Evolutionary conservation across 2,113 vertebrate genomes (phyloP), one percentile per base, ranked within the genome.

Genomic region (Furnarius figulus): DNA sequence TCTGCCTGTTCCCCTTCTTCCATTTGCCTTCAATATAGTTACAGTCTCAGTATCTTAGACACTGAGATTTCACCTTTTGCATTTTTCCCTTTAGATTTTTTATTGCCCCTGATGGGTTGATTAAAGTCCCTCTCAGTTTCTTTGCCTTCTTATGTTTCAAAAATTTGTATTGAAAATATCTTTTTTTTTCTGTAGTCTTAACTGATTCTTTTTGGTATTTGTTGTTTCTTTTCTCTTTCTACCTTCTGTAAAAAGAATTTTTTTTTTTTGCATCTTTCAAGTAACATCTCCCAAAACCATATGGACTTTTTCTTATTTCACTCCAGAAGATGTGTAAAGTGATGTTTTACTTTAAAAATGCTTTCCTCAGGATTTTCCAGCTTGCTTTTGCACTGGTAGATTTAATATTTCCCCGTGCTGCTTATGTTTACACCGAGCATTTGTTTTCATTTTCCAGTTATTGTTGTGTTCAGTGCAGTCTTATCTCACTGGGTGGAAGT

Each of bases 381-480:
- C 72, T 89, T 76, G 53, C 68, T 90, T 88, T 86, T 58, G 11
- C 65, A 33, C 44, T 68, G 67, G 63, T 40, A 59, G 65, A 59
- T 86, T 90, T 74, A 84, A 12, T 78, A 72, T 59, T 80, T 81
- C 68, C 74, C 65, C 52, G 74, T 1, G 6, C 56, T 89, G 85
- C 65, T 81, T 70, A 9, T 84, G 79, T 90, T 93, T 84, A 77
- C 68, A 30, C 52, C 55, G 56, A 92, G 68, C 20, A 58, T 91
- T 94, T 94, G 68, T 83, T 95, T 96, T 93, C 24, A 67, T 94
- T 93, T 96, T 68, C 10, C 21, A n/a, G 33, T 95, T 85, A 61
- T 30, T 87, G 56, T 81, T 58, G 61, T 62, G 22, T 72, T 95
- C 83, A 56, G 75, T 0, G 0, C 40, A 30, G 56, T 28, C 85